Evolutionary conservation across 1,140 invertebrate species (phyloP).

Genomic region (Ceratitis capitata): DNA sequence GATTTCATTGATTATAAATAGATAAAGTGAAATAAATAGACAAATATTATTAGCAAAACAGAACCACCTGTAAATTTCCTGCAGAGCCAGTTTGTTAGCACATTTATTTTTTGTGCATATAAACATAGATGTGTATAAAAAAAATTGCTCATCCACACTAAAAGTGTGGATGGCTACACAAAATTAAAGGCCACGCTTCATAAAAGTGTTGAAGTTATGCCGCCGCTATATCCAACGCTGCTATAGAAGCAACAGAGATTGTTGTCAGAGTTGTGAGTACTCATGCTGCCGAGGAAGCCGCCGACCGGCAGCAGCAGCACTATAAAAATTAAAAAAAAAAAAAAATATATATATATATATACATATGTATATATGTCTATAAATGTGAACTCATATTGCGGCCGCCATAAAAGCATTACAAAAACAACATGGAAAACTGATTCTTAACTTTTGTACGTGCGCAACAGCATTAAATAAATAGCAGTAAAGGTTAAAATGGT

Average conservation of each 20-base stretch:
- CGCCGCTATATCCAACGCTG: slow-evolving; percentile 6
- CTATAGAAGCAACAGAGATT: slow-evolving; percentile 13
- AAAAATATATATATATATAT: not conserved
- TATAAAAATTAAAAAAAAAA: not conserved
- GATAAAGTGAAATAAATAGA: too few species aligned
- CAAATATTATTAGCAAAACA: too few species aligned
- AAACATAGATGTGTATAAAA: too few species aligned
- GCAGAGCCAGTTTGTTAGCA: too few species aligned
- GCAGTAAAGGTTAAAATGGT: slow-evolving; percentile 40
- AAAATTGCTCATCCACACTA: slow-evolving; percentile 2
- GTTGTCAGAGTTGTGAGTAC: slow-evolving; percentile 10
- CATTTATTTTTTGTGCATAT: too few species aligned
- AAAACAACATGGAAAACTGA: not conserved
- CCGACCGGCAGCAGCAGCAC: not conserved
- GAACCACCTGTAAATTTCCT: too few species aligned
- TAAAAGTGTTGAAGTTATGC: slow-evolving; percentile 45
- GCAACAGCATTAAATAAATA: slow-evolving; percentile 22
- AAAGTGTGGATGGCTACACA: slow-evolving; percentile 44
- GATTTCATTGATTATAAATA: too few species aligned
- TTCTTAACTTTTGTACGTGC: not conserved
- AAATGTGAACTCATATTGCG: not conserved
- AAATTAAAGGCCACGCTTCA: slow-evolving; percentile 46
- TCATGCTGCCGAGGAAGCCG: not conserved
- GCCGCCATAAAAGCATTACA: not conserved
- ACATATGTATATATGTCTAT: not conserved